Evolutionary conservation across 2,797 vertebrate genomes (phyloP).

Genomic region (Todus mexicanus): DNA sequence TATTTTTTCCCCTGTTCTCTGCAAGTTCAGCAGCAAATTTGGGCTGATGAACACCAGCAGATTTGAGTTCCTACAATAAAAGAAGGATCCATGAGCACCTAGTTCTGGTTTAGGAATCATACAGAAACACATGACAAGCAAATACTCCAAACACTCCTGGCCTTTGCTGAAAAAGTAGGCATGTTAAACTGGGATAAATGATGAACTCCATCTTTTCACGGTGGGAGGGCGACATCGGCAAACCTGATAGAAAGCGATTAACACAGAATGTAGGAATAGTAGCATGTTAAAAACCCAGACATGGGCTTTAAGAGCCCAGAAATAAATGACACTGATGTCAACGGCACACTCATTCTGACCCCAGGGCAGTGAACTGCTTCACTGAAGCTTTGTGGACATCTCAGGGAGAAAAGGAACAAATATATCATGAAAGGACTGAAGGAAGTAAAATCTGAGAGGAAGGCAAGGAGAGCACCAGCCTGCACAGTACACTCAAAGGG

Average conservation of each 20-base stretch:
- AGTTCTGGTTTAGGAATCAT: background rate
- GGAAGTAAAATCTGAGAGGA: background rate
- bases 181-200: background rate
- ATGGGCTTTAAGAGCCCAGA: background rate
- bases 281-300: background rate
- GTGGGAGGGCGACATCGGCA: background rate
- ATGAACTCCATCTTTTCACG: background rate
- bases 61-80: conserved; percentile 84
- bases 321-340: background rate
- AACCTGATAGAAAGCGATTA: background rate
- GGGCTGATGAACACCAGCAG: conserved; percentile 82
- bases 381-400: background rate
- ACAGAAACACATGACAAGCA: background rate
- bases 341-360: background rate
- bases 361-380: background rate
- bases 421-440: background rate
- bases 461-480: background rate
- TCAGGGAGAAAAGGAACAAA: background rate
- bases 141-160: background rate
- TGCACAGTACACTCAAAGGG: background rate
- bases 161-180: background rate
- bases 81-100: background rate
- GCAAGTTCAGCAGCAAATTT: conserved; percentile 78
- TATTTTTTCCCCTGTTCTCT: conserved; percentile 94
- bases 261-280: background rate